Base-by-base conservation (phyloP, 2,797 vertebrate genomes). In the Clangula hyemalis region DNA sequence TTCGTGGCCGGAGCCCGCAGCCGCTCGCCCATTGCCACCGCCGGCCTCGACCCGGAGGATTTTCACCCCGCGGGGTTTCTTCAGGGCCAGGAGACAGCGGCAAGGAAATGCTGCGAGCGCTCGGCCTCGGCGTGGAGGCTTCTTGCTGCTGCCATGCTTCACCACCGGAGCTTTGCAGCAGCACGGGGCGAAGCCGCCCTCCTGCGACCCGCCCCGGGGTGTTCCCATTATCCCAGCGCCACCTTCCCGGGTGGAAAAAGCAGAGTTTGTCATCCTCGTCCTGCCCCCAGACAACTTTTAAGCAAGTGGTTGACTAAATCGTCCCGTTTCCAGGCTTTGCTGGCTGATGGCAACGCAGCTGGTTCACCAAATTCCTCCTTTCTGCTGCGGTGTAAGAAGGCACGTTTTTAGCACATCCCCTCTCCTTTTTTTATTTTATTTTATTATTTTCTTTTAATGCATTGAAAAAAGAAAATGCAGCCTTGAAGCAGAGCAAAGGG, bases 351-450 rank as follows among this genome's bases (percentile, higher is more conserved):
- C 5, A 51, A 51, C 3, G 13, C 24, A 25, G 49, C 49, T 13
- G 13, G 24, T 51, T 51, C 24, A 8, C 17, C 3, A 7, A 11
- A 49, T 65, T 79, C 7, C 16, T 20, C 14, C 10, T 18, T 66
- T 25, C 4, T 14, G 49, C 49, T 25, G 32, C 20, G 14, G 27
- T 24, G 24, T 21, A n/a, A 27, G 25, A 57, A 36, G 2, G 19
- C 2, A 0, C 4, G 0, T 66, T 82, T 54, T 51, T 14, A 24
- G 5, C 11, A 16, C 3, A 8, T 3, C 13, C 21, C 22, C 45
- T 47, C 45, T 47, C 45, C 9, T 20, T n/a, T 19, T 21, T 43
- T 36, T 36, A 36, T 36, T 36, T 36, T 36, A 36, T 36, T 36
- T 36, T 36, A 36, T 36, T 36, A 36, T 20, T n/a, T 17, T 21